Evolutionary conservation across 2,888 invertebrate species (phyloP).

Genomic region (Limenitis camilla): DNA sequence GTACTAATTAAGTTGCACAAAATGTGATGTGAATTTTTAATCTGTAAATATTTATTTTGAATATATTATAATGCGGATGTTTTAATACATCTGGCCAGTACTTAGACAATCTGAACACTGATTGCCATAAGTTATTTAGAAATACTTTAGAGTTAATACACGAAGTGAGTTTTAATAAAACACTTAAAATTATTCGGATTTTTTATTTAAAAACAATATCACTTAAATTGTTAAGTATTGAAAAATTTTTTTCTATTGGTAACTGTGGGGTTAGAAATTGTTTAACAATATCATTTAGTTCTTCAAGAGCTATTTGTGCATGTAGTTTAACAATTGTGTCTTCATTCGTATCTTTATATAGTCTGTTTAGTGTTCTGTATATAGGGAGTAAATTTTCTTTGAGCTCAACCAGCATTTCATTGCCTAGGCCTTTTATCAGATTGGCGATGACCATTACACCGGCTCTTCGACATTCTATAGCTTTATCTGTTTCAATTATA

Average conservation of each 20-base stretch:
- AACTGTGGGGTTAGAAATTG: conserved; percentile 75
- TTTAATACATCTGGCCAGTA: conserved; percentile 26
- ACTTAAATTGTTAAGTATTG: conserved; percentile 38
- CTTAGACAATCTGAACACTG: conserved; percentile 18
- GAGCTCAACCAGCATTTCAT: conserved; percentile 78
- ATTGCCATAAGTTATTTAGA: conserved; percentile 15
- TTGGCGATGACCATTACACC: conserved; percentile 85
- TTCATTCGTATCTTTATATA: conserved; percentile 77
- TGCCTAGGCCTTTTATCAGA: conserved; percentile 83
- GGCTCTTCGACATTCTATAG: conserved; percentile 83
- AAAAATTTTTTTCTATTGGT: conserved; percentile 74
- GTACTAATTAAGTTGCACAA: conserved; percentile 9
- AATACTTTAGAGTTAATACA: conserved; percentile 8
- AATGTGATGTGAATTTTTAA: conserved; percentile 4
- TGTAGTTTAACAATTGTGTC: conserved; percentile 81
- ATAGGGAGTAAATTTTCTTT: conserved; percentile 79
- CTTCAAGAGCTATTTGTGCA: conserved; percentile 84
- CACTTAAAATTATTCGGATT: conserved; percentile 6
- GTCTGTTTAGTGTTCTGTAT: conserved; percentile 80
- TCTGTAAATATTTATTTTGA: conserved; percentile 1
- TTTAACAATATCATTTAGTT: conserved; percentile 80
- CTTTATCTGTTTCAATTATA: conserved; percentile 80
- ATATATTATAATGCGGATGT: conserved; percentile 11
- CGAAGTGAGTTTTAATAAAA: conserved; percentile 24
- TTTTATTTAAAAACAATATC: conserved; percentile 44